Evolutionary conservation across 2,888 invertebrate species (phyloP).

Genomic region (Chymomyza amoena): DNA sequence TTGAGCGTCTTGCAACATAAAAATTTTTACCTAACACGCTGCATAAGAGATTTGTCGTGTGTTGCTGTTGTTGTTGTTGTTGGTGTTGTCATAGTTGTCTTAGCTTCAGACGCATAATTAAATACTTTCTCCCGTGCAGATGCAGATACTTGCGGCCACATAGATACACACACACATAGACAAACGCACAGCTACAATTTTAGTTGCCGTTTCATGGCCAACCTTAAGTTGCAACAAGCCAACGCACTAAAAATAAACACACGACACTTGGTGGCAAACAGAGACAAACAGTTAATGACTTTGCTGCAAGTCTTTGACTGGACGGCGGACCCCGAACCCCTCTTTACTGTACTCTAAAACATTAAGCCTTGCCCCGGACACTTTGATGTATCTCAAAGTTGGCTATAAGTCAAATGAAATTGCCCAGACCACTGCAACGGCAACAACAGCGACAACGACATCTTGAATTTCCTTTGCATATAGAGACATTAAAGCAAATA

Average conservation of each 20-base stretch:
- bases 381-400: slow-evolving; percentile 1
- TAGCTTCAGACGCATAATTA: slow-evolving; percentile 58
- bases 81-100: not conserved
- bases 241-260: slow-evolving; percentile 53
- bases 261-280: slow-evolving; percentile 6
- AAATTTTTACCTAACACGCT: slow-evolving; percentile 45
- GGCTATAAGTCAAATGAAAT: not conserved
- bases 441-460: not conserved
- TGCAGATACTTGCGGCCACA: not conserved
- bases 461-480: not conserved
- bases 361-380: slow-evolving; percentile 1
- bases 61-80: not conserved
- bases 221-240: slow-evolving; percentile 47
- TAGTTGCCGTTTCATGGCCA: slow-evolving; percentile 52
- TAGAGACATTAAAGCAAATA: not conserved
- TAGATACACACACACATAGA: slow-evolving; percentile 13
- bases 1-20: slow-evolving; percentile 47
- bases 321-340: no score
- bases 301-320: slow-evolving; percentile 58
- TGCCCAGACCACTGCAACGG: not conserved
- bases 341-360: not conserved
- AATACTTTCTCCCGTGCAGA: slow-evolving; percentile 63
- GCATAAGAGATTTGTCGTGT: slow-evolving; percentile 61
- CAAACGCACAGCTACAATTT: slow-evolving; percentile 9
- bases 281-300: slow-evolving; percentile 59